These are phyloP conservation scores for Hermodice carunculata DNA, from an alignment of 2,888 invertebrate species.

Conservation along the genomic window DNA sequence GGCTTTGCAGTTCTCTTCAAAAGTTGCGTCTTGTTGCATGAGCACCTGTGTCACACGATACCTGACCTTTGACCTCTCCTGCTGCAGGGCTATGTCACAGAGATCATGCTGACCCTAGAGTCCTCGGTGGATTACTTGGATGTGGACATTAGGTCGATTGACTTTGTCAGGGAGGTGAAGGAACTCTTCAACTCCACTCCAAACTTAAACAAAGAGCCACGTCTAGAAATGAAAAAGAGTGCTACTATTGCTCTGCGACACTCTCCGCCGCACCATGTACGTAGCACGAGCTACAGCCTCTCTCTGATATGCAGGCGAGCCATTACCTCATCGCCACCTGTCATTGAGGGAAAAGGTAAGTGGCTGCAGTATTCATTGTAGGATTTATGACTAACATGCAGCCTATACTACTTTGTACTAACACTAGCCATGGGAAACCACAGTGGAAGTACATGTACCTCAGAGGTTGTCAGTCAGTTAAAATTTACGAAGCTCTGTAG, in stretches of 20 bases:
- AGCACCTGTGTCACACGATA: background rate
- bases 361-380: no score
- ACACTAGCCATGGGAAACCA: no score
- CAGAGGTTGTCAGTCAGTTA: no score
- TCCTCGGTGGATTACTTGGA: slow-evolving; percentile 91
- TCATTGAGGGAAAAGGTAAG: slow-evolving; percentile 34
- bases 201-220: slow-evolving; percentile 75
- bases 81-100: slow-evolving; percentile 92
- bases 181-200: slow-evolving; percentile 98
- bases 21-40: background rate
- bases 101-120: slow-evolving; percentile 93
- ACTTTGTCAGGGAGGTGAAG: slow-evolving; percentile 81
- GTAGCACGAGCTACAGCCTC: slow-evolving; percentile 87
- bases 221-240: slow-evolving; percentile 49
- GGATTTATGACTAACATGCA: no score
- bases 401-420: no score
- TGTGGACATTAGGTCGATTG: slow-evolving; percentile 81
- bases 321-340: slow-evolving; percentile 71
- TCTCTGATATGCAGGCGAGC: slow-evolving; percentile 86
- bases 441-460: no score
- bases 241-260: slow-evolving; percentile 60
- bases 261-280: slow-evolving; percentile 79
- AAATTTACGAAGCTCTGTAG: no score
- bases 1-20: background rate
- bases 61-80: background rate